Percentiles rank a stretch among this genome's conserved stretches.
Evolutionary conservation across 2,797 vertebrate species (phyloP).

Genomic region (Triplophysa bombifrons): DNA sequence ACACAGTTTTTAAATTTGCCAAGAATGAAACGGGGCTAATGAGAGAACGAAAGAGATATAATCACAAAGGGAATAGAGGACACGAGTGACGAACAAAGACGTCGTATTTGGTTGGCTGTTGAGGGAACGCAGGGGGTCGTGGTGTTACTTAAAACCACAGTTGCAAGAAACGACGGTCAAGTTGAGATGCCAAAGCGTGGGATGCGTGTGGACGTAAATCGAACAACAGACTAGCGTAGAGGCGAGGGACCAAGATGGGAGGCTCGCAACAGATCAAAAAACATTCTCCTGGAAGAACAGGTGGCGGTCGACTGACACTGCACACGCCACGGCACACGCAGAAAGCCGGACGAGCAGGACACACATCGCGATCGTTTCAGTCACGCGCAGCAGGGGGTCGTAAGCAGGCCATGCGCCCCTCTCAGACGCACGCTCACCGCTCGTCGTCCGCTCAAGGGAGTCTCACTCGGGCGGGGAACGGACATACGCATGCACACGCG

Average conservation of each 20-base stretch:
- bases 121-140: constrained; percentile 68
- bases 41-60: constrained; percentile 36
- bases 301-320: constrained; percentile 58
- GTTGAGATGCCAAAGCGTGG: constrained; percentile 47
- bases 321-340: constrained; percentile 59
- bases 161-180: constrained; percentile 61
- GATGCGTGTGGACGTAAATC: constrained; percentile 12
- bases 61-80: constrained; percentile 44
- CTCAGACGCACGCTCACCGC: constrained; percentile 59
- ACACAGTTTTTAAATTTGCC: constrained; percentile 52
- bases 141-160: constrained; percentile 73
- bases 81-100: constrained; percentile 42
- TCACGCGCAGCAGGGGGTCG: constrained; percentile 58
- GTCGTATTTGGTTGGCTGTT: constrained; percentile 75
- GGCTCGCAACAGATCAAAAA: constrained; percentile 73
- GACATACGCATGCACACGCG: constrained; percentile 47
- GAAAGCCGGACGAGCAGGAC: constrained; percentile 57
- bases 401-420: constrained; percentile 60
- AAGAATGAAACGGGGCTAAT: constrained; percentile 54
- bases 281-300: constrained; percentile 62
- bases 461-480: constrained; percentile 46
- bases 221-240: constrained; percentile 18
- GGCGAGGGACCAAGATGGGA: constrained; percentile 68
- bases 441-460: constrained; percentile 55
- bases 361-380: constrained; percentile 63